phyloP scores from a whole-genome alignment of 2,113 vertebrate species.

The Potamarius usumacintae region DNA sequence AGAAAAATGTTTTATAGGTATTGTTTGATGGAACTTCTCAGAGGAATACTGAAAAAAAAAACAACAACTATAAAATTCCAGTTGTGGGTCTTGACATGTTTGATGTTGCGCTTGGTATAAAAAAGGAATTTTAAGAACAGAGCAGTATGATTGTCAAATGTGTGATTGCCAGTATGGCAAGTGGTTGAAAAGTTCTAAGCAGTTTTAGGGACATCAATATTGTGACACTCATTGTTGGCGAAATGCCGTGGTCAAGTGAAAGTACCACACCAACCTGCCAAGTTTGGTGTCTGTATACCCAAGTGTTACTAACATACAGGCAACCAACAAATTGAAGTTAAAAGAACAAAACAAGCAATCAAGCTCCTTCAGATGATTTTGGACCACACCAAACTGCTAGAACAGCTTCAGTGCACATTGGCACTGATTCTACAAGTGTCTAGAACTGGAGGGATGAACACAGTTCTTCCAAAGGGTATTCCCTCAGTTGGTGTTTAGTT shows the following conservation, averaged over 20 bases:
- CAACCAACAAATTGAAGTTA: no score
- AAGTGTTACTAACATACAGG: no score
- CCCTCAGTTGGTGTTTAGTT: not conserved
- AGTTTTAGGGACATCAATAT: not conserved
- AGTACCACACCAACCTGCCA: not conserved
- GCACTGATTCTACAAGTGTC: not conserved
- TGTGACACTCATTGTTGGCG: not conserved
- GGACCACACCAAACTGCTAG: not conserved
- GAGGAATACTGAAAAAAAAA: not conserved
- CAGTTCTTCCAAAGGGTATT: not conserved
- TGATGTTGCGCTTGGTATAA: not conserved
- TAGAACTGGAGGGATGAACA: not conserved
- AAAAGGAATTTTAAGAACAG: not conserved
- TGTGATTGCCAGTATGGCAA: not conserved
- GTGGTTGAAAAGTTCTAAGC: not conserved
- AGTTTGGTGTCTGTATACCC: not conserved
- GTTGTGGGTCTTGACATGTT: not conserved
- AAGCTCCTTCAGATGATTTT: no score
- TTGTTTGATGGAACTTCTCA: not conserved
- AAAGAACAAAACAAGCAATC: no score
- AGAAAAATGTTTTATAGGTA: not conserved
- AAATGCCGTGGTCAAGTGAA: not conserved
- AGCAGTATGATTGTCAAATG: not conserved
- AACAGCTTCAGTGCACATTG: not conserved
- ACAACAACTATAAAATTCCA: not conserved